Evolutionary conservation across 2,797 vertebrate genomes (phyloP).

Genomic region (Loriculus beryllinus): DNA sequence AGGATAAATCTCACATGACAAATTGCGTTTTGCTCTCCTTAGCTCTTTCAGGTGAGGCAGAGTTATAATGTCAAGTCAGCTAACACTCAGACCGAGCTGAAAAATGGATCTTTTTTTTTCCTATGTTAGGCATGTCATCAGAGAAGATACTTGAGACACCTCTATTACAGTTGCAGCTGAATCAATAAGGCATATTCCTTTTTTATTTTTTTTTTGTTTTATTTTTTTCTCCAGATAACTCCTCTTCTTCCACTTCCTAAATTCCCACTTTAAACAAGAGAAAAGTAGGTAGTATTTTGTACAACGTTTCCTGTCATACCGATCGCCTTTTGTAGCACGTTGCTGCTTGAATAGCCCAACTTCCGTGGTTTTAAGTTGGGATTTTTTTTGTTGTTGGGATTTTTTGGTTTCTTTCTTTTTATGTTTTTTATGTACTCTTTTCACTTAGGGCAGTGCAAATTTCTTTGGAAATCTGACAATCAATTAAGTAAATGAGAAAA

Average conservation of each 20-base stretch:
- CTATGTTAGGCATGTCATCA: neutral
- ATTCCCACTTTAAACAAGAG: constrained; percentile 43
- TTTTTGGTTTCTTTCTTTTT: neutral
- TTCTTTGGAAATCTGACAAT: constrained; percentile 71
- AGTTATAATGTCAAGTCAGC: constrained; percentile 19
- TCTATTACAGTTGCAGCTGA: constrained; percentile 38
- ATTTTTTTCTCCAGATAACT: neutral
- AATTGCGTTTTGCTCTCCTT: constrained; percentile 11
- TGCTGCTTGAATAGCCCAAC: constrained; percentile 2
- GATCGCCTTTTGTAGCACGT: neutral
- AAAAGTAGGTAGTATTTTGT: constrained; percentile 32
- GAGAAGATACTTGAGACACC: neutral
- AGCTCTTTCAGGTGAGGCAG: constrained; percentile 42
- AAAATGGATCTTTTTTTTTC: constrained; percentile 36
- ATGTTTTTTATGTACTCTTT: constrained; percentile 14
- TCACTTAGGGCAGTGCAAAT: constrained; percentile 54
- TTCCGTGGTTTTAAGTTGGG: neutral
- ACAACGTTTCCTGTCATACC: neutral
- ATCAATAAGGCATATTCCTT: constrained; percentile 51
- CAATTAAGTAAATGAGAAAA: constrained; percentile 79
- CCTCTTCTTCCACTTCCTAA: constrained; percentile 32
- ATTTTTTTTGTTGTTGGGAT: neutral
- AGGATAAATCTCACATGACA: constrained; percentile 40
- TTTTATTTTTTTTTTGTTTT: neutral
- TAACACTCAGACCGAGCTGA: constrained; percentile 35